Percentiles rank a stretch among this genome's conserved stretches.
Conservation (phyloP, 2,797 vertebrate species). For the Valencia hispanica region DNA sequence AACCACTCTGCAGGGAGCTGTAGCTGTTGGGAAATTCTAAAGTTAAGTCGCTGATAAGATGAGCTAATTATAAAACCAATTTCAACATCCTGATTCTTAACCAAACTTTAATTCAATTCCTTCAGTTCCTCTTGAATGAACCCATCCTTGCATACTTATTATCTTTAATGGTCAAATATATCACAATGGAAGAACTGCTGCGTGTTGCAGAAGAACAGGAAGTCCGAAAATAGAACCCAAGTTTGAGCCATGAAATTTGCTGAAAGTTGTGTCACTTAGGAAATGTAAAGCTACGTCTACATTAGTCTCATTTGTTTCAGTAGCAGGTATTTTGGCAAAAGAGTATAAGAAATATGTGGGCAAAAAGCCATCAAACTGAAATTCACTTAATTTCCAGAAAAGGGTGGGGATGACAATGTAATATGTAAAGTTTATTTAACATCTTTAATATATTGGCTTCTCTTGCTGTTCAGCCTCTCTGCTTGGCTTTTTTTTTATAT, state of each 20-base stretch:
- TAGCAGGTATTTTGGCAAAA: neutral
- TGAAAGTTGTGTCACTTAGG: neutral
- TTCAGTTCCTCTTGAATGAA: neutral
- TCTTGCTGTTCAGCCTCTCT: too few relatives aligned
- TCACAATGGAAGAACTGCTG: neutral
- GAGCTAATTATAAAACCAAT: constrained; percentile 6
- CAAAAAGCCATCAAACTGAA: too few relatives aligned
- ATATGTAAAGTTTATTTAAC: too few relatives aligned
- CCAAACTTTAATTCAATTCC: neutral
- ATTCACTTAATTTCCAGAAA: too few relatives aligned
- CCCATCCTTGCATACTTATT: neutral
- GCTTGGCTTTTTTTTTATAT: too few relatives aligned
- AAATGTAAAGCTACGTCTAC: neutral
- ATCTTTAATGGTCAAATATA: neutral
- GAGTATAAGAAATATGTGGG: too few relatives aligned
- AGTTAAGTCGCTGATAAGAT: constrained; percentile 5
- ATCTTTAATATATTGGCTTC: too few relatives aligned
- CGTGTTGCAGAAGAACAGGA: neutral
- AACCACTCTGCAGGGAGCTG: neutral
- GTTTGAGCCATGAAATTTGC: neutral
- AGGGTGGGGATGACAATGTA: too few relatives aligned
- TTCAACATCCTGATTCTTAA: neutral
- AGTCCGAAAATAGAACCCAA: neutral
- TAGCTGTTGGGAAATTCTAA: constrained; percentile 21
- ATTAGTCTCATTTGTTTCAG: neutral